Evolutionary conservation across 2,113 vertebrate species (phyloP).

Genomic region (Dolichotis patagonum): DNA sequence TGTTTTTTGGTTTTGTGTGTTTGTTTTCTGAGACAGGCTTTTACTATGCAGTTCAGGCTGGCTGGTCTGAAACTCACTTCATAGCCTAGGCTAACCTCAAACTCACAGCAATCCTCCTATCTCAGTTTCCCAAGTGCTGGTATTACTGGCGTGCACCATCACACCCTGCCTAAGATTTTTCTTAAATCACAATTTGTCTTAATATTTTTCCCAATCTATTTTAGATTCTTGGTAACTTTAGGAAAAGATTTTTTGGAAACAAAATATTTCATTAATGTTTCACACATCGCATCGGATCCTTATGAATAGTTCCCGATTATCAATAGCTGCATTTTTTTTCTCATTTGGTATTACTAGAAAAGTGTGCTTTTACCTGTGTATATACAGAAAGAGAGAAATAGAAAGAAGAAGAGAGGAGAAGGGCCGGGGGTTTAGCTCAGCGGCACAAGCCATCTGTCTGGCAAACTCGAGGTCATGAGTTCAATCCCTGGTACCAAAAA

Average conservation of each 20-base stretch:
- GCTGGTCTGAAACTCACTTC: background rate
- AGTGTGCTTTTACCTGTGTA: background rate
- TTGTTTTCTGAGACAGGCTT: background rate
- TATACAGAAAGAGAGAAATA: background rate
- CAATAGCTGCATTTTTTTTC: background rate
- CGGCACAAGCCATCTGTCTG: too few species aligned
- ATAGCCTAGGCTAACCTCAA: background rate
- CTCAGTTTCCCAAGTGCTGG: background rate
- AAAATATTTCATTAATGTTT: background rate
- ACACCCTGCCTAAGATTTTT: background rate
- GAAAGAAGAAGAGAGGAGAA: background rate
- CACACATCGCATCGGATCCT: background rate
- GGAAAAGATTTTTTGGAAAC: too few species aligned
- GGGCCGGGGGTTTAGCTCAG: too few species aligned
- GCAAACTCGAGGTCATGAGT: too few species aligned
- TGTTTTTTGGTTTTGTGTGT: too few species aligned
- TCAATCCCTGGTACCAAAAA: too few species aligned
- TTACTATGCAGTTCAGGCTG: background rate
- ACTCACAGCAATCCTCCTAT: background rate
- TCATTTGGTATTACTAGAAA: background rate
- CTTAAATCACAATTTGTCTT: conserved; percentile 33
- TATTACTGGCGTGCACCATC: background rate
- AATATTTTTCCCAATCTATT: conserved; percentile 30
- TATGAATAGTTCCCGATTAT: background rate
- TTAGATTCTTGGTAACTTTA: background rate